A percentile compares a stretch with the other conserved stretches of the same genome.
These are phyloP conservation scores for Coleophora deauratella DNA, from an alignment of 2,888 invertebrate genomes.

Conservation along the genomic window DNA sequence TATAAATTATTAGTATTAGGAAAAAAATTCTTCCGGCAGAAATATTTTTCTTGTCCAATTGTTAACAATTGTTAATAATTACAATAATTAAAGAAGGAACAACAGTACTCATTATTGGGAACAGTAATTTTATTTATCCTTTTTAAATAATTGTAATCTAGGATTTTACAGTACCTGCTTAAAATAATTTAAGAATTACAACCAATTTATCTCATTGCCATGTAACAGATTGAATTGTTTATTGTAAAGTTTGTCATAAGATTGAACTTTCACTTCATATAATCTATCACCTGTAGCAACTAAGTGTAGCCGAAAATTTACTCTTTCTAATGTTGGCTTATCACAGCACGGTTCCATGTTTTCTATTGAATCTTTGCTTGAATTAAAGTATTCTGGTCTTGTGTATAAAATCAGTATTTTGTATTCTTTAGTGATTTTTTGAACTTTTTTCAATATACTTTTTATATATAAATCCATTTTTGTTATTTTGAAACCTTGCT, in stretches of 20 bases:
- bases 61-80: no score
- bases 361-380: slow-evolving; percentile 41
- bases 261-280: slow-evolving; percentile 26
- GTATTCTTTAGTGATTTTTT: slow-evolving; percentile 59
- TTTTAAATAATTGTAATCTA: slow-evolving; percentile 4
- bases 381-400: slow-evolving; percentile 64
- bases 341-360: slow-evolving; percentile 31
- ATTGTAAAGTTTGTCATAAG: slow-evolving; percentile 19
- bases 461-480: slow-evolving; percentile 69
- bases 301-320: slow-evolving; percentile 54
- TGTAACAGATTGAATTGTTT: slow-evolving; percentile 24
- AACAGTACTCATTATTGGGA: no score
- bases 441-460: slow-evolving; percentile 49
- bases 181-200: slow-evolving; percentile 7
- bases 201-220: slow-evolving; percentile 20
- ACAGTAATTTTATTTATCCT: slow-evolving; percentile 5
- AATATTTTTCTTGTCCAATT: no score
- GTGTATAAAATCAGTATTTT: slow-evolving; percentile 69
- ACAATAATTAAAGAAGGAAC: no score
- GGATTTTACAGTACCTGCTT: slow-evolving; percentile 35
- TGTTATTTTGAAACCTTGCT: slow-evolving; percentile 53
- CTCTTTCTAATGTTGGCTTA: slow-evolving; percentile 28
- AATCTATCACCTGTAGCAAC: slow-evolving; percentile 14
- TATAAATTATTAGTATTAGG: no score
- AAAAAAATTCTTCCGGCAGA: no score